Evolutionary conservation across 2,797 vertebrate species (phyloP), one percentile per base, ranked within the genome.

Genomic region (Eulemur albifrons): DNA sequence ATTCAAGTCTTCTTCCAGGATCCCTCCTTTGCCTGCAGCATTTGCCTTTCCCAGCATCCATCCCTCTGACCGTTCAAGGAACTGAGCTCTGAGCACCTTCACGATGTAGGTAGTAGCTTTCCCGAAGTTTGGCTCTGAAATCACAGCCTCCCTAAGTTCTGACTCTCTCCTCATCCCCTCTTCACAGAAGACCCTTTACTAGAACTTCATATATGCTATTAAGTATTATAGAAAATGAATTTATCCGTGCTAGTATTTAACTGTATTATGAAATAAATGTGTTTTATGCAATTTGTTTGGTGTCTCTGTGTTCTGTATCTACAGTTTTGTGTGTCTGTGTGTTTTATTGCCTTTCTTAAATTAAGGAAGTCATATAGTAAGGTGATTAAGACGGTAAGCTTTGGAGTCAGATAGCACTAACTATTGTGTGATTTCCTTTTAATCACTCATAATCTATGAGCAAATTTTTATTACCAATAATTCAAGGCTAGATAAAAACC

Each of bases 251-350:
- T 97, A 95, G 93, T 65, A 87, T 69, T 91, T 93, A 92, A 92
- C 65, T 97, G 93, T 96, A 80, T 80, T 95, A 32, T 95, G 91
- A 95, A 97, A 97, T 98, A 98, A 98, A 98, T 97, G 90, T 96
- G 61, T 95, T 98, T 97, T 97, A 93, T 95, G 83, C 91, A 96
- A 96, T 95, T 94, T 95, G 94, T 94, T 96, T 91, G 95, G 94
- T 84, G 95, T 98, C 93, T 91, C 88, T 97, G 93, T 98, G 96
- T 97, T 98, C 90, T 97, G 0, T 98, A 93, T 94, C 83, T 95
- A 72, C 11, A 32, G 63, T 90, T 95, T 73, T 97, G 81, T 97
- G 95, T 97, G 96, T 95, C 76, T 95, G 54, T 94, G 77, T 96
- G 67, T 96, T 96, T 93, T 79, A 76, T 70, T 81, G 65, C 82